Percentiles rank a stretch among this genome's conserved stretches.
These are phyloP conservation scores for Ophioninae sp. DNA, from an alignment of 2,888 invertebrate species.

Conservation along the genomic window DNA sequence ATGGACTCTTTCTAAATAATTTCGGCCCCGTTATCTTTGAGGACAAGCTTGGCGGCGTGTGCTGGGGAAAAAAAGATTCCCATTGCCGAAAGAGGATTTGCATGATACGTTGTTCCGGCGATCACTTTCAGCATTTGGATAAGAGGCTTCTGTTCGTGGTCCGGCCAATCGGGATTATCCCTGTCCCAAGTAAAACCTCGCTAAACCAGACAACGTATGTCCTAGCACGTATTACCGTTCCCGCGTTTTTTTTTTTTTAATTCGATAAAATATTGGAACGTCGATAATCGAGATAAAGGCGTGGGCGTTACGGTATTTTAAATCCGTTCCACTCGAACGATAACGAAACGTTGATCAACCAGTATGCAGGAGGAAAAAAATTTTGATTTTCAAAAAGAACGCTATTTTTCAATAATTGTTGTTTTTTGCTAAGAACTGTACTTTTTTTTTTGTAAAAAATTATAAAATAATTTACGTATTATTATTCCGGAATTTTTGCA, in stretches of 20 bases:
- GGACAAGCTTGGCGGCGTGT: not conserved
- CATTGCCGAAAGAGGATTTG: conserved; percentile 16
- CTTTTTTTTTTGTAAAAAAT: no score
- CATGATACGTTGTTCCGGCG: not conserved
- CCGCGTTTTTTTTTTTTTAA: not conserved
- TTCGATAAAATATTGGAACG: not conserved
- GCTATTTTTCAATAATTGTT: not conserved
- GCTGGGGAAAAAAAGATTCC: conserved; percentile 1
- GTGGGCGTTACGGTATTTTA: not conserved
- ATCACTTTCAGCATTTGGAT: not conserved
- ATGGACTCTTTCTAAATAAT: conserved; percentile 11
- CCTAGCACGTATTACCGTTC: conserved; percentile 30
- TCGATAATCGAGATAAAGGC: not conserved
- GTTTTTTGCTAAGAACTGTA: not conserved
- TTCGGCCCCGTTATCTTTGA: not conserved
- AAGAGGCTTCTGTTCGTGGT: conserved; percentile 2
- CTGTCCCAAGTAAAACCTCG: not conserved
- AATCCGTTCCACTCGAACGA: not conserved
- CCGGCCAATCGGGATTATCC: conserved; percentile 28
- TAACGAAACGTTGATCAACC: not conserved
- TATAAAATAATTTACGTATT: no score
- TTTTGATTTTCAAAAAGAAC: not conserved
- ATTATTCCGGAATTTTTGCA: no score
- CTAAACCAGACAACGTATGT: conserved; percentile 39
- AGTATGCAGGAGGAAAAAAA: not conserved